Evolutionary conservation across 2,888 invertebrate species (phyloP), one percentile per base, ranked within the genome.

Genomic region (Calliopum simillimum): DNA sequence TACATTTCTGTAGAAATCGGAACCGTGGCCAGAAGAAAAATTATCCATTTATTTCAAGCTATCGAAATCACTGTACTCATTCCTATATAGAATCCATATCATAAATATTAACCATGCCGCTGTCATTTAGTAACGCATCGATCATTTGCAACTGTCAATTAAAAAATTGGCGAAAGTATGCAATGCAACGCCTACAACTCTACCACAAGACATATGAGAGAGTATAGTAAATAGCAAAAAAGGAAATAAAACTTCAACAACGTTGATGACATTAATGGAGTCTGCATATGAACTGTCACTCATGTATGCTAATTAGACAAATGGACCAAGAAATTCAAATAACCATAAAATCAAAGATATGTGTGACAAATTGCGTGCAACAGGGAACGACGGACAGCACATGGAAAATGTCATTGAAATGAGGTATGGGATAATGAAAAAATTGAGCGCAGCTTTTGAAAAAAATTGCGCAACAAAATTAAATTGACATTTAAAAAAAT

Each of bases 131-230:
- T 6, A 33, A 33, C 33, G 33, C 33, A 33, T 33, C 33, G 33
- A 33, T 33, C 33, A 33, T 33, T 33, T 33, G 33, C 5, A 33
- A 6, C 33, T 33, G 33, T 33, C 33, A 33, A 33, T 33, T 33
- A 6, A 33, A 6, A 33, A 33, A 8, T 33, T 33, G 33, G 33
- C 33, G 33, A 33, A 33, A 33, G 33, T 33, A 33, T 33, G 33
- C 33, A 33, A 8, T 33, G 33, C 21, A 53, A 53, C 55, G 65
- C 43, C 65, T 65, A 23, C 62, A 61, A 61, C 21, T 14, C 33
- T n/a, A n/a, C 33, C 33, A 33, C 33, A 33, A 33, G 8, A 33
- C 33, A 33, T 33, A 33, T 1, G 33, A 33, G 33, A 33, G 33
- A 33, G 33, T 8, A 33, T 33, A 33, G 33, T 33, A 33, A 33